Conservation (phyloP, 2,113 vertebrate species). For the Hippocampus guttulatus region DNA sequence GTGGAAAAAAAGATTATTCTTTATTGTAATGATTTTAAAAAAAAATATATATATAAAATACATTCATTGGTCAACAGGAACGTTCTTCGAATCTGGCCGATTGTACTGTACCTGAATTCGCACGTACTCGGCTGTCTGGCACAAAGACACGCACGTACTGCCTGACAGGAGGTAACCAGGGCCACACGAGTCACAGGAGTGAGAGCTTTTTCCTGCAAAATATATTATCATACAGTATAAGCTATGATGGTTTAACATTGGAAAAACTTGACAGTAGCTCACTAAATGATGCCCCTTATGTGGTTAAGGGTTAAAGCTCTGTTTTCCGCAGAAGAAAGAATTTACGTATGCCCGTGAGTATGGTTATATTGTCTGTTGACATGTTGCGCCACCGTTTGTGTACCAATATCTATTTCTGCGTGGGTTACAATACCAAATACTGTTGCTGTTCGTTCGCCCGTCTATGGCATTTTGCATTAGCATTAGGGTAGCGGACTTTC, state of each 20-base stretch:
- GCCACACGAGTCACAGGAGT: conserved; percentile 79
- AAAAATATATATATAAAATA: not conserved
- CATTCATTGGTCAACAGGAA: too few relatives aligned
- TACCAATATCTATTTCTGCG: too few relatives aligned
- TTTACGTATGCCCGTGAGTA: not conserved
- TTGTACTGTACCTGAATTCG: conserved; percentile 66
- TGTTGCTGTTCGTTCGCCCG: too few relatives aligned
- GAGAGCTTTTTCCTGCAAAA: conserved; percentile 65
- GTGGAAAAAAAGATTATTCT: too few relatives aligned
- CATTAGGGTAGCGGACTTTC: too few relatives aligned
- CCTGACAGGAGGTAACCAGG: conserved; percentile 73
- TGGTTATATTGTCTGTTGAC: not conserved
- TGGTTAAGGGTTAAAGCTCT: too few relatives aligned
- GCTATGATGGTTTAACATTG: not conserved
- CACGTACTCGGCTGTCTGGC: conserved; percentile 75
- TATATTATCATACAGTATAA: not conserved
- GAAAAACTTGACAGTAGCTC: not conserved
- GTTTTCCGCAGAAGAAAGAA: not conserved
- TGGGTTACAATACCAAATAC: too few relatives aligned
- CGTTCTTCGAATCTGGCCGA: too few relatives aligned
- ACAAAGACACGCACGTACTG: conserved; percentile 74
- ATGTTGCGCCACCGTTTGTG: too few relatives aligned
- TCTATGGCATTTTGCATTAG: too few relatives aligned
- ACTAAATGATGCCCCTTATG: not conserved
- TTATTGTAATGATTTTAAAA: too few relatives aligned